A percentile compares a stretch with the other conserved stretches of the same genome.
These are phyloP conservation scores for Chiridota heheva DNA, from an alignment of 35 echinoderm and acorn worm genomes.

Conservation along the genomic window DNA sequence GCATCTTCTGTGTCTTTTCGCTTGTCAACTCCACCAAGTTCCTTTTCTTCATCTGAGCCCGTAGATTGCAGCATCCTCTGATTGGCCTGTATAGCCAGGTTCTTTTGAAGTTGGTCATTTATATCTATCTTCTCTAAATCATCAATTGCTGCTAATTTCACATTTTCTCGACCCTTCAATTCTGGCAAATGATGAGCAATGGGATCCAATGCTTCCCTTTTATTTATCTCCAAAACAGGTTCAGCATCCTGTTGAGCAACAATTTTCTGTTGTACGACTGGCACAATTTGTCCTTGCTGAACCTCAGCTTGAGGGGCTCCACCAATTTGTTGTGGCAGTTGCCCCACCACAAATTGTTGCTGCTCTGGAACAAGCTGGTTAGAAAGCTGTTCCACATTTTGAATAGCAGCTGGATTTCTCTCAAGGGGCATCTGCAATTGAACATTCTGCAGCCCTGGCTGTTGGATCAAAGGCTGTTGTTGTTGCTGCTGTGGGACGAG, in stretches of 20 bases:
- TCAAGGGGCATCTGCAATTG: background rate
- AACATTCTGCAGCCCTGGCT: background rate
- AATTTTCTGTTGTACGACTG: background rate
- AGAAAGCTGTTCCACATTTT: background rate
- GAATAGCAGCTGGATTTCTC: background rate
- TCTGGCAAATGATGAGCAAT: too few species aligned
- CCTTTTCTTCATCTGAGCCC: background rate
- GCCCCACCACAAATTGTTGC: background rate
- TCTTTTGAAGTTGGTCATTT: too few species aligned
- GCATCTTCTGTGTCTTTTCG: background rate
- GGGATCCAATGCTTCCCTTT: too few species aligned
- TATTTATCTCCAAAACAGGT: background rate
- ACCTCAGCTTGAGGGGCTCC: background rate
- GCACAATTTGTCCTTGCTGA: background rate
- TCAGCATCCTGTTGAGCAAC: background rate
- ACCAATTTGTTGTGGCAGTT: background rate
- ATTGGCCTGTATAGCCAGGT: slow-evolving; percentile 4
- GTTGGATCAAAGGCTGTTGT: too few species aligned
- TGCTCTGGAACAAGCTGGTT: background rate
- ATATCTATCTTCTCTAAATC: too few species aligned
- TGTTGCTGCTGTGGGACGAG: background rate
- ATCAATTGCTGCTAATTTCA: too few species aligned
- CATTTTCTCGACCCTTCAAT: too few species aligned
- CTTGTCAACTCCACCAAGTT: background rate
- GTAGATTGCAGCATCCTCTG: slow-evolving; percentile 32